Evolutionary conservation across 1,140 invertebrate genomes (phyloP).

Genomic region (Drosophila pandora): DNA sequence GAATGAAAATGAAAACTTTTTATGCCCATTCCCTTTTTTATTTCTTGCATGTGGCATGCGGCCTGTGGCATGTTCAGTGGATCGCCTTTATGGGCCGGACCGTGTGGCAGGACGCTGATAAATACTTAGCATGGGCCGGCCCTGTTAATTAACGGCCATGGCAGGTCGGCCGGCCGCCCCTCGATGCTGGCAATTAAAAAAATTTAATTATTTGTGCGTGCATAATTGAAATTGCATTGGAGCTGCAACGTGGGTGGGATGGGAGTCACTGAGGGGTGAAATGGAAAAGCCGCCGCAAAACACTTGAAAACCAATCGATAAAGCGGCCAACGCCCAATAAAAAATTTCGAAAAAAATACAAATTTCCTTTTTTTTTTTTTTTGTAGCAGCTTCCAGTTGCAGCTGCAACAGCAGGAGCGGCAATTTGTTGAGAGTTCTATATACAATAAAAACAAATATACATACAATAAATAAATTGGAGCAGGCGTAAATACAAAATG

Average conservation of each 20-base stretch:
- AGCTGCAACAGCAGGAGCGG: conserved; percentile 54
- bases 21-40: conserved; percentile 16
- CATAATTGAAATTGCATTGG: conserved; percentile 77
- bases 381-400: conserved; percentile 10
- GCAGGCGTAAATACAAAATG: conserved; percentile 77
- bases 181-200: conserved; percentile 71
- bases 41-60: conserved; percentile 16
- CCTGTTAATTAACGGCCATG: conserved; percentile 66
- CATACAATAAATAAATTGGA: conserved; percentile 82
- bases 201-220: conserved; percentile 81
- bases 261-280: neutral
- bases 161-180: conserved; percentile 42
- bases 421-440: conserved; percentile 80
- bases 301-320: conserved; percentile 73
- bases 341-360: conserved; percentile 60
- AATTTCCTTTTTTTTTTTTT: neutral
- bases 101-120: conserved; percentile 39
- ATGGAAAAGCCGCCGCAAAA: conserved; percentile 44
- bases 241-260: neutral
- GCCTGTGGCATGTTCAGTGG: conserved; percentile 4
- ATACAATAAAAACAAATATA: conserved; percentile 80
- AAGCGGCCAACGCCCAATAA: conserved; percentile 80
- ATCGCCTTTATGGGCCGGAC: neutral
- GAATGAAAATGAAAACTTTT: conserved; percentile 60
- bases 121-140: conserved; percentile 36